Conservation (phyloP, 2,113 vertebrate genomes). For the Psilopsiagon aymara region DNA sequence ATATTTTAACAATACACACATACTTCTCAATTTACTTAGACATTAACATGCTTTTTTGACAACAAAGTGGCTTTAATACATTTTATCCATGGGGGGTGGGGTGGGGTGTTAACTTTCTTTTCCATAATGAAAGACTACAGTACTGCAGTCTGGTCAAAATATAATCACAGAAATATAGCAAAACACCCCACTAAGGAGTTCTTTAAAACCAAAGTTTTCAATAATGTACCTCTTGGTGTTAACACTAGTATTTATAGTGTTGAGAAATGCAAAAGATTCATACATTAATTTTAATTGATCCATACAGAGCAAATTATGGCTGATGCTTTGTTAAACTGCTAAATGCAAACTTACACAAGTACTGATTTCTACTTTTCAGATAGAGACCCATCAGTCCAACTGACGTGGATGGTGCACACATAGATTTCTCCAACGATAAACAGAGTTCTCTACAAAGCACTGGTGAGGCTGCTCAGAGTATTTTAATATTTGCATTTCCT, state of each 20-base stretch:
- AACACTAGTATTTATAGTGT: background rate
- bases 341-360: background rate
- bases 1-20: background rate
- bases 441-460: background rate
- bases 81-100: background rate
- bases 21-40: background rate
- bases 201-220: background rate
- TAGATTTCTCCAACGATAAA: background rate
- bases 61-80: background rate
- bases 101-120: background rate
- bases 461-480: background rate
- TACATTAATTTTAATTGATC: background rate
- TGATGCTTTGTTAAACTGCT: background rate
- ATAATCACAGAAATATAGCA: background rate
- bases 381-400: background rate
- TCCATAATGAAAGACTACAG: background rate
- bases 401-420: background rate
- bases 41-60: background rate
- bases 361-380: background rate
- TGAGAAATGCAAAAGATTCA: background rate
- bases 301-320: background rate
- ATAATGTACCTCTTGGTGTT: background rate
- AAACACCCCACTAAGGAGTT: background rate
- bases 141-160: background rate
- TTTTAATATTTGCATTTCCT: slow-evolving; percentile 52